Percentiles rank a stretch among this genome's conserved stretches.
phyloP scores from a whole-genome alignment of 2,113 vertebrate genomes.

The Okapia johnstoni region DNA sequence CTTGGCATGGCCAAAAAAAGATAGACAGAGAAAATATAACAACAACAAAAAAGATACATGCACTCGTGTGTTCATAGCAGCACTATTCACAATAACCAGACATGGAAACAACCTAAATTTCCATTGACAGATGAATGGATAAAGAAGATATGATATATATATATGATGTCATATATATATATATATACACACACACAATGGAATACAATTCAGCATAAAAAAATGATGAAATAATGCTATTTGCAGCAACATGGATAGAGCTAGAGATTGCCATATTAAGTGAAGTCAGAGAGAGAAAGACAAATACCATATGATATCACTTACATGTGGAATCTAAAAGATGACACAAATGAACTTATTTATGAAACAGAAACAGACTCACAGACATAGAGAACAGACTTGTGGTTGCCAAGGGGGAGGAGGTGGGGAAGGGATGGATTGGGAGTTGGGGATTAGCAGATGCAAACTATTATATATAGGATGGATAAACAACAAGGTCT shows the following conservation, averaged over 20 bases:
- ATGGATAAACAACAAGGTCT: background rate
- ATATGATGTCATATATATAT: no score
- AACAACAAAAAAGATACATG: background rate
- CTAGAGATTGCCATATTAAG: background rate
- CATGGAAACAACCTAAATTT: background rate
- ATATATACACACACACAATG: background rate
- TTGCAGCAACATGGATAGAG: background rate
- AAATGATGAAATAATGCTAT: background rate
- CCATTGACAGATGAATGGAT: background rate
- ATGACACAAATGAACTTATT: background rate
- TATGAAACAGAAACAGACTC: background rate
- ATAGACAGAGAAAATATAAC: background rate
- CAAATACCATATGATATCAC: background rate
- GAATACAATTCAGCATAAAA: background rate
- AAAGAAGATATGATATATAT: background rate
- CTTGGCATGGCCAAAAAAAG: background rate
- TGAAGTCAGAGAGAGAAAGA: background rate
- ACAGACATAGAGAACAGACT: background rate
- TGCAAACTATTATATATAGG: background rate
- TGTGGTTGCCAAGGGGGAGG: background rate
- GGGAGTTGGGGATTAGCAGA: background rate
- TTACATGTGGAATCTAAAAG: background rate
- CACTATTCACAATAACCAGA: background rate
- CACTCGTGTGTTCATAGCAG: background rate
- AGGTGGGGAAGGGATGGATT: background rate